These are phyloP conservation scores for Heliconius melpomene DNA, from an alignment of 1,140 invertebrate species.

Conservation along the genomic window DNA sequence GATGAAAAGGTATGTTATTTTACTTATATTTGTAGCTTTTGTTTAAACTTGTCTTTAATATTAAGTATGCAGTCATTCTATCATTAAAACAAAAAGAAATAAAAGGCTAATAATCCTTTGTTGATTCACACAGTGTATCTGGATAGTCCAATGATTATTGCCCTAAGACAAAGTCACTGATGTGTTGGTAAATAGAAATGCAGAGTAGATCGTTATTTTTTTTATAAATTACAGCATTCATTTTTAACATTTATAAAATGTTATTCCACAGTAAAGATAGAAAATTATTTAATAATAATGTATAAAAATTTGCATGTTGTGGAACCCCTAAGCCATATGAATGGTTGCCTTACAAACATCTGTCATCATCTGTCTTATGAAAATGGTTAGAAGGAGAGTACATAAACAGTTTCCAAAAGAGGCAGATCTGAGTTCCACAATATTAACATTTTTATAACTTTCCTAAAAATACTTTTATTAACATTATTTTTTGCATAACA, in stretches of 20 bases:
- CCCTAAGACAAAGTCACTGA: conserved; percentile 36
- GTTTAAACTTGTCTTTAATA: conserved; percentile 41
- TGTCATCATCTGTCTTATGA: too few relatives aligned
- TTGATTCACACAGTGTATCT: conserved; percentile 65
- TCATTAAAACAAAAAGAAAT: conserved; percentile 32
- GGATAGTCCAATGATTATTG: conserved; percentile 71
- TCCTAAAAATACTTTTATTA: too few relatives aligned
- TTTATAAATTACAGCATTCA: conserved; percentile 30
- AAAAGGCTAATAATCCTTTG: conserved; percentile 35
- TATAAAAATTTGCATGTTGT: too few relatives aligned
- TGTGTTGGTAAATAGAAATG: conserved; percentile 69
- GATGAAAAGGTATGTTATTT: conserved; percentile 91
- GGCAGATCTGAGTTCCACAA: too few relatives aligned
- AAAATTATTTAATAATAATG: too few relatives aligned
- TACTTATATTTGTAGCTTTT: conserved; percentile 34
- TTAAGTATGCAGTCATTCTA: conserved; percentile 47
- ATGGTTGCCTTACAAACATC: too few relatives aligned
- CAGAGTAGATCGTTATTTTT: conserved; percentile 58
- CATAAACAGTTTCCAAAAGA: too few relatives aligned
- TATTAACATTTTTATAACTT: too few relatives aligned
- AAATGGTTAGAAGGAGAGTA: too few relatives aligned
- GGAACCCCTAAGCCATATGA: too few relatives aligned
- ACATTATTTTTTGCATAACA: conserved; percentile 16
- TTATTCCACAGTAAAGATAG: too few relatives aligned
- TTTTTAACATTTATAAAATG: conserved; percentile 2